These are phyloP conservation scores for Chelonia mydas DNA, from an alignment of 2,797 vertebrate species.

Conservation along the genomic window DNA sequence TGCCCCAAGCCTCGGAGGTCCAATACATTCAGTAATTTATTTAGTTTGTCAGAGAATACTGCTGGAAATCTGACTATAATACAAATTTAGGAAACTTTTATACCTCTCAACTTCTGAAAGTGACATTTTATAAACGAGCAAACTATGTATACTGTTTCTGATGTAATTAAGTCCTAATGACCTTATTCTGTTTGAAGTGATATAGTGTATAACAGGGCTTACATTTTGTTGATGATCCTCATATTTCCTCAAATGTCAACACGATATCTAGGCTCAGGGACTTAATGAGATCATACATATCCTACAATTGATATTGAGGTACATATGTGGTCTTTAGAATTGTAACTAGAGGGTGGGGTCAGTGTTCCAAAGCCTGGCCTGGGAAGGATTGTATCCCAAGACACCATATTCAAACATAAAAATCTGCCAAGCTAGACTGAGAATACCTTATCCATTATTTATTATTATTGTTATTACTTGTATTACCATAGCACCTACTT, in stretches of 20 bases:
- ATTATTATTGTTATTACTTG: neutral
- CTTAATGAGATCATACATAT: constrained; percentile 71
- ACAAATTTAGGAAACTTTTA: constrained; percentile 80
- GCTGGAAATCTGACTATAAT: constrained; percentile 79
- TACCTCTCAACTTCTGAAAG: constrained; percentile 76
- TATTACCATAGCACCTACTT: neutral
- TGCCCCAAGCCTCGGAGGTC: constrained; percentile 89
- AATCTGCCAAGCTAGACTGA: constrained; percentile 5
- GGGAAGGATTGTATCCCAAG: constrained; percentile 23
- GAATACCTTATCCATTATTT: constrained; percentile 24
- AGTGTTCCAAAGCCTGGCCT: neutral
- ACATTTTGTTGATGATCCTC: constrained; percentile 72
- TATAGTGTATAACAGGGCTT: constrained; percentile 63
- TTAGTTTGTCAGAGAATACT: constrained; percentile 84
- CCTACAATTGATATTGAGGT: constrained; percentile 52
- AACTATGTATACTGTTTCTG: constrained; percentile 77
- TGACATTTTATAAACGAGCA: constrained; percentile 77
- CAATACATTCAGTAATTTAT: constrained; percentile 84
- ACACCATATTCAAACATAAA: neutral
- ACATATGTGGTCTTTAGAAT: constrained; percentile 8
- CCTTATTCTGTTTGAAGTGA: constrained; percentile 76
- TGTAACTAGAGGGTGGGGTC: constrained; percentile 14
- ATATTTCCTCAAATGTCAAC: constrained; percentile 75
- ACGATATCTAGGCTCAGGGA: constrained; percentile 54
- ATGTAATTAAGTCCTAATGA: constrained; percentile 78